Conservation (phyloP, 2,113 vertebrate species). For the Hemicordylus capensis region DNA sequence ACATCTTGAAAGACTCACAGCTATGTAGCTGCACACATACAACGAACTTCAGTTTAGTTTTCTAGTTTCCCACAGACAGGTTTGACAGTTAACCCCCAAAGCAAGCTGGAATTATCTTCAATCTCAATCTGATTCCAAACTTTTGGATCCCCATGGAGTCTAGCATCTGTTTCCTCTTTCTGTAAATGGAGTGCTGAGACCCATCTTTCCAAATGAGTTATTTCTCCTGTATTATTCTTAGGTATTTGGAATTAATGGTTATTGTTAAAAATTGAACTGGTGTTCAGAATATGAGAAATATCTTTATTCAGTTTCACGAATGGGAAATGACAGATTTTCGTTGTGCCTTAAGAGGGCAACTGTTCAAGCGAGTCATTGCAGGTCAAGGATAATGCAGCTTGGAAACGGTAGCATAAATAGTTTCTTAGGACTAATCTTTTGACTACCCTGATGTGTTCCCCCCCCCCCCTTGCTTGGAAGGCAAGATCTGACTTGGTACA, state of each 20-base stretch:
- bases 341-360: not conserved
- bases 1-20: not conserved
- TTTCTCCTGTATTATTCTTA: not conserved
- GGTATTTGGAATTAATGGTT: not conserved
- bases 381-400: slow-evolving; percentile 43
- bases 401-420: slow-evolving; percentile 13
- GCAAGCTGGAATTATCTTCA: slow-evolving; percentile 15
- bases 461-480: slow-evolving; percentile 5
- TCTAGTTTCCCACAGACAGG: slow-evolving; percentile 1
- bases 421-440: slow-evolving; percentile 46
- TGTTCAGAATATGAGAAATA: fast-evolving
- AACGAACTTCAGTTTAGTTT: not conserved
- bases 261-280: not conserved
- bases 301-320: fast-evolving
- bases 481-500: not conserved
- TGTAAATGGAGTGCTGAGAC: not conserved
- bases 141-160: not conserved
- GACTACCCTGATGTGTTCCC: not conserved
- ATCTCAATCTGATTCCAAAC: slow-evolving; percentile 5
- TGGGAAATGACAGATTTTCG: not conserved
- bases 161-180: not conserved
- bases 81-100: slow-evolving; percentile 3
- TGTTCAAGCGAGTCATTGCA: not conserved
- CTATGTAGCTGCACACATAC: not conserved
- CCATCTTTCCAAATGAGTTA: not conserved